phyloP scores from a whole-genome alignment of 2,113 vertebrate genomes.

The Ovibos moschatus region DNA sequence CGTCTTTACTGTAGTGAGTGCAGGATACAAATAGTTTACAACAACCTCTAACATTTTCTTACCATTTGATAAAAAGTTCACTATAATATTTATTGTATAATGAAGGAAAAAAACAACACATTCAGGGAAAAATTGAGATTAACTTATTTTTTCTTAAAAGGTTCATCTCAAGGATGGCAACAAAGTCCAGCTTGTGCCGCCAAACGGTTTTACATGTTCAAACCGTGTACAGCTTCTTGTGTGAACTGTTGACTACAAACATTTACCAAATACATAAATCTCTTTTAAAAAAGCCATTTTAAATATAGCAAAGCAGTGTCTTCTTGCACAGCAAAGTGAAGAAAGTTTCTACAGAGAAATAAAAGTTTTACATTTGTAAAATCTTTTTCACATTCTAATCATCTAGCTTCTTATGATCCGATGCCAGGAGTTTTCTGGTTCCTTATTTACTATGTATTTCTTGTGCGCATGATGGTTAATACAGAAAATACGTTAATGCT shows the following conservation, averaged over 20 bases:
- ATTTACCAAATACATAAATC: constrained; percentile 98
- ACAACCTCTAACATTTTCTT: constrained; percentile 98
- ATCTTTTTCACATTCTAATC: constrained; percentile 93
- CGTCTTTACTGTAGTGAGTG: constrained; percentile 98
- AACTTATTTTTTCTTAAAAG: constrained; percentile 94
- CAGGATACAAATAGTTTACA: constrained; percentile 99
- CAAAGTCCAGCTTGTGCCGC: constrained; percentile 99
- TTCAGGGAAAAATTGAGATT: constrained; percentile 95
- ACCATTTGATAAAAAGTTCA: constrained; percentile 99
- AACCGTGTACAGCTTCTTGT: constrained; percentile 95
- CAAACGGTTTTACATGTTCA: constrained; percentile 91
- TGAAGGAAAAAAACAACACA: constrained; percentile 99
- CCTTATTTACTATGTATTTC: constrained; percentile 90
- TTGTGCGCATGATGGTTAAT: constrained; percentile 84
- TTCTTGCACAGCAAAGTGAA: constrained; percentile 97
- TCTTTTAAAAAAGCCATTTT: constrained; percentile 96
- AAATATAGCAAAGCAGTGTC: constrained; percentile 97
- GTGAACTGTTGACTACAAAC: constrained; percentile 98
- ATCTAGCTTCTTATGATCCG: constrained; percentile 79
- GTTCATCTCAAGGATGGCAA: constrained; percentile 97
- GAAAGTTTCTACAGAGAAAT: constrained; percentile 91
- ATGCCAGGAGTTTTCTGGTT: constrained; percentile 83
- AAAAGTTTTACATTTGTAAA: constrained; percentile 84
- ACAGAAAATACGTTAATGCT: constrained; percentile 74
- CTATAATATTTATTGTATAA: constrained; percentile 98